Evolutionary conservation across 2,888 invertebrate genomes (phyloP).

Genomic region (Heliothis peltigera): DNA sequence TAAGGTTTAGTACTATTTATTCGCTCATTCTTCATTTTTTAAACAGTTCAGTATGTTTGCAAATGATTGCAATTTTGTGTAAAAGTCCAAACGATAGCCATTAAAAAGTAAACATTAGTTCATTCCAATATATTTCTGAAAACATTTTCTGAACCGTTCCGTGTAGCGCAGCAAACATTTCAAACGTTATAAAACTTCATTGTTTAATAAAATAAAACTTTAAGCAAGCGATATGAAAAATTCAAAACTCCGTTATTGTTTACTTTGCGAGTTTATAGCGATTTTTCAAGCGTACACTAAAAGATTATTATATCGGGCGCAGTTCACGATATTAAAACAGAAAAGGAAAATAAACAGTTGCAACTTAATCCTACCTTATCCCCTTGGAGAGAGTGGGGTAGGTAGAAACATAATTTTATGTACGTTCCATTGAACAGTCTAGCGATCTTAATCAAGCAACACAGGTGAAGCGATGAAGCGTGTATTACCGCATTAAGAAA

Average conservation of each 20-base stretch:
- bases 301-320: slow-evolving; percentile 45
- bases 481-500: neutral
- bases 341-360: slow-evolving; percentile 50
- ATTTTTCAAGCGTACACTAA: slow-evolving; percentile 48
- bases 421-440: slow-evolving; percentile 57
- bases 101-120: neutral
- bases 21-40: too few relatives aligned
- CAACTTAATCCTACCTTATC: slow-evolving; percentile 56
- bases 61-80: too few relatives aligned
- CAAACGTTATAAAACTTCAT: slow-evolving; percentile 8
- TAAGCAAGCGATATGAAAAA: slow-evolving; percentile 38
- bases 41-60: too few relatives aligned
- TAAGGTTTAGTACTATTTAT: too few relatives aligned
- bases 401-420: slow-evolving; percentile 59
- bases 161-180: slow-evolving; percentile 15
- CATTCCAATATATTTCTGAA: neutral
- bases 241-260: slow-evolving; percentile 41
- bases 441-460: slow-evolving; percentile 42
- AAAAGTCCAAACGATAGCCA: too few relatives aligned
- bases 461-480: slow-evolving; percentile 20
- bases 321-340: slow-evolving; percentile 45
- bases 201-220: slow-evolving; percentile 29
- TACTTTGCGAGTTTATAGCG: slow-evolving; percentile 15
- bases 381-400: slow-evolving; percentile 20
- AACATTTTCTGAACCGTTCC: neutral